Base-by-base conservation (phyloP, 2,888 invertebrate species). In the Escarpia spicata region DNA sequence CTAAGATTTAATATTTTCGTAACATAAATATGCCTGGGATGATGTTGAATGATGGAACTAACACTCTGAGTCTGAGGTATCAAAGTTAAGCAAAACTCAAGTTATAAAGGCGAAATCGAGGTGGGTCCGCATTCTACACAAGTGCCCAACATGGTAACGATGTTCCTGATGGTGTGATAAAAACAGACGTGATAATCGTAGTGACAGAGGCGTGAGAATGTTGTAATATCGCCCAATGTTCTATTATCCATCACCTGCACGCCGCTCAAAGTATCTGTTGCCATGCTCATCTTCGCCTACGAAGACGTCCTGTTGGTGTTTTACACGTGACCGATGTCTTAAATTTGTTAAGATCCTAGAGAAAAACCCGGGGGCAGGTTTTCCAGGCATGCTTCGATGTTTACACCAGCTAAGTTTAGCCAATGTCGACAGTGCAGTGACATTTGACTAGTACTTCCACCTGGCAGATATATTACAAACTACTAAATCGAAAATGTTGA, bases 211-310 rank as follows among this genome's bases (percentile, higher is more conserved):
- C 52, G 52, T 9, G 9, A n/a, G 26, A n/a, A n/a, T 26, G 75
- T n/a, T 75, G 26, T 75, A 75, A 19, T 75, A 75, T 75, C 75
- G 75, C 75, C 75, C 75, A 75, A 0, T 19, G 75, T 75, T 75
- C 26, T 26, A 75, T 75, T 75, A 75, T 26, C 3, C 19, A 75
- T 75, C 75, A 91, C 91, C 91, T 91, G 43, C 37, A 45, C 37
- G 45, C 43, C 19, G n/a, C 58, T 91, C 91, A 44, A 45, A 91
- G 58, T 91, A 91, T 52, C 37, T 91, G 43, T 91, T 91, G 44
- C 91, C 91, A 91, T 45, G 58, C 58, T 91, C 91, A 91, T 91
- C 91, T 91, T 91, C 91, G 37, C 91, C 91, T 15, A 91, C 58
- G 19, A 91, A 91, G 26, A 52, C 43, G n/a, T 91, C 91, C 43